Conservation (phyloP, 2,113 vertebrate genomes). For the Craseonycteris thonglongyai region DNA sequence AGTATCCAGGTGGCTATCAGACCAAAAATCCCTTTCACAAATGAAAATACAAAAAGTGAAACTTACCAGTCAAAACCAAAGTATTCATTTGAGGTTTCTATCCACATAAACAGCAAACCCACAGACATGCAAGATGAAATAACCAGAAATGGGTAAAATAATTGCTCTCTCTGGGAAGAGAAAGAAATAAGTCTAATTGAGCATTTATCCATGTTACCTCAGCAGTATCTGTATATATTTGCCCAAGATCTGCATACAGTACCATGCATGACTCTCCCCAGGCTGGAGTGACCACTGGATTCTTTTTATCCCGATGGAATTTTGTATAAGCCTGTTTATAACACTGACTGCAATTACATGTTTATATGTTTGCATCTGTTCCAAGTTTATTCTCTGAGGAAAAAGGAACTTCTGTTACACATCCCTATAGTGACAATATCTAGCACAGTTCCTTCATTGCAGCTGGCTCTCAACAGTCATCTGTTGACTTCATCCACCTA, state of each 20-base stretch:
- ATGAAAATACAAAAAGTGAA: slow-evolving; percentile 13
- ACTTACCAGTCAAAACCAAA: slow-evolving; percentile 92
- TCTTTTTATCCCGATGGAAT: neutral
- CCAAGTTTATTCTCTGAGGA: neutral
- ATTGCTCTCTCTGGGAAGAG: slow-evolving; percentile 76
- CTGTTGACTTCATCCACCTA: neutral
- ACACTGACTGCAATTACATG: neutral
- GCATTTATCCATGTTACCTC: neutral
- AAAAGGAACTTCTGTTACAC: neutral
- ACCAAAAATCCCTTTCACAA: neutral
- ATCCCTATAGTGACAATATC: neutral
- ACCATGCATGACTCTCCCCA: neutral
- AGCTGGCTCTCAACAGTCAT: neutral
- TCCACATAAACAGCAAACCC: slow-evolving; percentile 89
- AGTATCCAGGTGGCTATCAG: neutral
- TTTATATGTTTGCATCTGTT: neutral
- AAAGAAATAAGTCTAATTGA: slow-evolving; percentile 49
- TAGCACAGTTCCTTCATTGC: neutral
- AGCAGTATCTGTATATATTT: neutral
- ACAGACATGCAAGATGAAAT: slow-evolving; percentile 85
- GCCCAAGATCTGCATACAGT: neutral
- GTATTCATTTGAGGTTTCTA: slow-evolving; percentile 92
- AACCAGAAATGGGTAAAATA: slow-evolving; percentile 84
- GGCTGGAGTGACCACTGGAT: neutral
- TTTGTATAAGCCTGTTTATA: neutral